Base-by-base conservation (phyloP, 1,140 invertebrate species). In the Akabosia matsudoensis region DNA sequence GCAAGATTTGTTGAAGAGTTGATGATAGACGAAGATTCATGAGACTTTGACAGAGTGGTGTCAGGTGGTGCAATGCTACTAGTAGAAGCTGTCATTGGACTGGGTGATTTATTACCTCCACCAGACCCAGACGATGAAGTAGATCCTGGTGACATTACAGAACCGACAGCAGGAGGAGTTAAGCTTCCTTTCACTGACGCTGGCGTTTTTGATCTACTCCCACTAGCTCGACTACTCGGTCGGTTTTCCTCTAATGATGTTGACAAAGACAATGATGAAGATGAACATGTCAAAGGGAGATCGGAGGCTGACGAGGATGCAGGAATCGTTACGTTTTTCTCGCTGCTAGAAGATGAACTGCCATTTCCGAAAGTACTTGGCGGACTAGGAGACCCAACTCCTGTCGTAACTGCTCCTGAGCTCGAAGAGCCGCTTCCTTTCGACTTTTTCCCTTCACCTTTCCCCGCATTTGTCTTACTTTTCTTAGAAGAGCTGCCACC, bases 51-150 rank as follows among this genome's bases (percentile, higher is more conserved):
- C 64, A 70, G 26, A 74, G 54, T 31, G 52, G 64, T 61, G 78
- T 76, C 75, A 76, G 75, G 74, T 74, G 76, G 64, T 75, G 26
- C 73, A 22, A 16, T 70, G 10, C 52, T 61, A n/a, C 26, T 72
- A 0, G 74, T 33, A 31, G 74, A 54, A 14, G 56, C n/a, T 0
- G 74, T 73, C 1, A 67, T 67, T 67, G 31, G 22, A 28, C 24
- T 22, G 24, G 61, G 61, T 67, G 61, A 67, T 67, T 67, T 67
- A 67, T 67, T 67, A 67, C 61, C 61, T 30, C 61, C 61, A 4
- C 24, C 24, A 10, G 61, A 67, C 1, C 56, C 18, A 13, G 79
- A 52, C 0, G 64, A 45, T 14, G 76, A 34, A 22, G 76, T 33
- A 33, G 70, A 34, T 4, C 61, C 33, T 1, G 77, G 70, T 28